These are phyloP conservation scores for Cantharis flavilabris DNA, from an alignment of 2,888 invertebrate species.

Conservation along the genomic window DNA sequence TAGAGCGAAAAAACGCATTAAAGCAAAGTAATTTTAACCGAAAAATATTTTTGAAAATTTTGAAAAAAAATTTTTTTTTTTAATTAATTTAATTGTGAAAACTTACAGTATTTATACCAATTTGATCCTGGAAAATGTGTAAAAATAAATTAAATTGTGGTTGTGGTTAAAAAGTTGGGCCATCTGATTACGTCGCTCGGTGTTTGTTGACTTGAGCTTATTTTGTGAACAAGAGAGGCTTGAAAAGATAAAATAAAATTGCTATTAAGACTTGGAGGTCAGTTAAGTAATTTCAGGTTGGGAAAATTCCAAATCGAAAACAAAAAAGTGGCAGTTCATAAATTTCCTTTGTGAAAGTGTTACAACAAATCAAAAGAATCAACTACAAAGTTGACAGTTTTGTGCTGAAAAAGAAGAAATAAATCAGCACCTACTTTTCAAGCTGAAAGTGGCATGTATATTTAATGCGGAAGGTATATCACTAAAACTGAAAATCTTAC, in stretches of 20 bases:
- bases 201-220: background rate
- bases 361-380: background rate
- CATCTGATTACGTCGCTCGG: background rate
- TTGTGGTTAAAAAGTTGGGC: background rate
- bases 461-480: constrained; percentile 3
- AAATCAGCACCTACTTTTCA: constrained; percentile 4
- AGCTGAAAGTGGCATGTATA: constrained; percentile 4
- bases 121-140: background rate
- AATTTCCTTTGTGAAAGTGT: background rate
- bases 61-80: too few relatives aligned
- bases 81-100: too few relatives aligned
- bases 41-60: too few relatives aligned
- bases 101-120: background rate
- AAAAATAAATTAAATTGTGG: background rate
- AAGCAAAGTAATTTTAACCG: too few relatives aligned
- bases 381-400: constrained; percentile 1
- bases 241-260: background rate
- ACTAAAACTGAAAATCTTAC: constrained; percentile 4
- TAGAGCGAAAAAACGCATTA: too few relatives aligned
- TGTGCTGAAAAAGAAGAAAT: background rate
- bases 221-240: background rate
- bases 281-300: background rate
- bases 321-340: background rate
- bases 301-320: background rate
- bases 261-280: background rate